Base-by-base conservation (phyloP, 2,888 invertebrate genomes). In the Cheilosia vulpina region DNA sequence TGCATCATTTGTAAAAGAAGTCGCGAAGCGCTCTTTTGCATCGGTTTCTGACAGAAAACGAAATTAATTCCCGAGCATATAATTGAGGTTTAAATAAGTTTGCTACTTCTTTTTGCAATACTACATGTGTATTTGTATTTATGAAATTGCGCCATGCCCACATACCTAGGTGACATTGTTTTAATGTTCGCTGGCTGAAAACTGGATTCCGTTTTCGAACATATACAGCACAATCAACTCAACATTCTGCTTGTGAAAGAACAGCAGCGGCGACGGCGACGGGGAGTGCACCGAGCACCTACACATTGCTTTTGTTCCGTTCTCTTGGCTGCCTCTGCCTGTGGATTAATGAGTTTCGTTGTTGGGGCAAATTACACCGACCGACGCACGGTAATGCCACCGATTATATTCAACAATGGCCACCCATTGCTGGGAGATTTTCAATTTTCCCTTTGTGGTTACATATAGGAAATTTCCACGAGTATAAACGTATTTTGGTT, bases 301-400 rank as follows among this genome's bases (percentile, higher is more conserved):
- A 9, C 38, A 38, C 55, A 62, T 43, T 77, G 68, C 62, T 77
- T 27, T 69, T 62, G 52, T 41, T 60, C 58, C 66, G 17, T 71
- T 6, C 47, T 66, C 38, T 60, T 60, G 9, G 31, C 31, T 38
- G 11, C 6, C 41, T 9, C 9, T 38, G 13, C n/a, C 41, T 60
- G 13, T 50, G 76, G 43, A 76, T 76, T 76, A 81, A 81, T 82
- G 82, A 78, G 77, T 78, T 83, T 72, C 77, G 72, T 68, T 78
- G 71, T 71, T 68, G 72, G 43, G 72, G 72, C 66, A 72, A 72
- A 83, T 83, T 83, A 78, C 72, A 68, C 65, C 41, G 50, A 77
- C 72, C 41, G 47, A 77, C 72, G 71, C 69, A 77, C 65, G 58
- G 45, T 77, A 60, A 82, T 77, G 71, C 38, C 50, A 66, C 62